These are phyloP conservation scores for Forbesichthys papilliferus DNA, from an alignment of 2,113 vertebrate species.

Conservation along the genomic window DNA sequence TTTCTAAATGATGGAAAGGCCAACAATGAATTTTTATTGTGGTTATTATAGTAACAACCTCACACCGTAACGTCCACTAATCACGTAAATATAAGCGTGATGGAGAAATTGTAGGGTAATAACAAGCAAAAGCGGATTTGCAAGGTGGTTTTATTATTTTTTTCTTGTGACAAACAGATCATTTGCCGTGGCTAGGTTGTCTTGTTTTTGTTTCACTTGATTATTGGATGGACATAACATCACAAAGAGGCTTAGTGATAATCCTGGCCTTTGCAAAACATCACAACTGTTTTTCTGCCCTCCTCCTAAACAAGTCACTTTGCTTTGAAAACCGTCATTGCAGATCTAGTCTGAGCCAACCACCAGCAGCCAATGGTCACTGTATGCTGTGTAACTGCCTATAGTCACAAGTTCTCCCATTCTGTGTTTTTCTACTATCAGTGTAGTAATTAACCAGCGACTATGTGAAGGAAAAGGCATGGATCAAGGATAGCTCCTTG, in stretches of 20 bases:
- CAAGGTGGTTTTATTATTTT: slow-evolving; percentile 42
- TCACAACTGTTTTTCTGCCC: slow-evolving; percentile 65
- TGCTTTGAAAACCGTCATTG: slow-evolving; percentile 44
- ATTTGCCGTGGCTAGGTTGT: slow-evolving; percentile 24
- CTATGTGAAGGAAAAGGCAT: slow-evolving; percentile 23
- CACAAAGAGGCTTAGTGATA: slow-evolving; percentile 69
- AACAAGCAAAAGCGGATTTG: slow-evolving; percentile 48
- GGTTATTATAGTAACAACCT: slow-evolving; percentile 73
- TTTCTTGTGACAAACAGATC: slow-evolving; percentile 29
- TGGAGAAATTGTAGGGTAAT: slow-evolving; percentile 53
- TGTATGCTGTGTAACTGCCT: slow-evolving; percentile 9
- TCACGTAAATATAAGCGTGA: slow-evolving; percentile 49
- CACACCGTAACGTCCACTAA: slow-evolving; percentile 32
- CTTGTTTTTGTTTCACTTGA: slow-evolving; percentile 53
- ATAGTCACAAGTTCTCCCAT: slow-evolving; percentile 38
- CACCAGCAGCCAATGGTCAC: not conserved
- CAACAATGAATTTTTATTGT: slow-evolving; percentile 39
- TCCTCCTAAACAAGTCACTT: slow-evolving; percentile 51
- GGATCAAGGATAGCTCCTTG: slow-evolving; percentile 60
- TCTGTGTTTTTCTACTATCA: slow-evolving; percentile 61
- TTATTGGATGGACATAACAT: slow-evolving; percentile 49
- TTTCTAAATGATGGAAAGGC: slow-evolving; percentile 66
- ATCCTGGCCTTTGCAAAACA: slow-evolving; percentile 57
- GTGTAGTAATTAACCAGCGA: slow-evolving; percentile 38
- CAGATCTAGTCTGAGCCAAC: slow-evolving; percentile 31